Evolutionary conservation across 2,113 vertebrate genomes (phyloP).

Genomic region (Mus pahari): DNA sequence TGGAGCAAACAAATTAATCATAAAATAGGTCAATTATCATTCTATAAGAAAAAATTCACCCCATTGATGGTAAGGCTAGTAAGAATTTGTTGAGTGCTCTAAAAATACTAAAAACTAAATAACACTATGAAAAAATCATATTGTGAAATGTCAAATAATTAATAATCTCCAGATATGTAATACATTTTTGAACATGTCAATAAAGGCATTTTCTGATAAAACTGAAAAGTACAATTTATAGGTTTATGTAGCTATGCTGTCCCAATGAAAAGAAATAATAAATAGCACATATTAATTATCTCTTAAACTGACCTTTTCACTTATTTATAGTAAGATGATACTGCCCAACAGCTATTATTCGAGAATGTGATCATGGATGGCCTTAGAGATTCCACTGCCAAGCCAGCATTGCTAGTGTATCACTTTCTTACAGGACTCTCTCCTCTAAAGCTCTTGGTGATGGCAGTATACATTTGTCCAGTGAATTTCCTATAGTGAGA

Average conservation of each 20-base stretch:
- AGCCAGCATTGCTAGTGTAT: background rate
- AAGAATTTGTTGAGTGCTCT: background rate
- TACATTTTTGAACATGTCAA: background rate
- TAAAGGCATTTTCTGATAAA: background rate
- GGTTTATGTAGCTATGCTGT: background rate
- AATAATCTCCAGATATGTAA: background rate
- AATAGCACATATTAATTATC: background rate
- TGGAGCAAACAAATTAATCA: background rate
- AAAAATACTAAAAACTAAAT: background rate
- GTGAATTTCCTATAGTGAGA: background rate
- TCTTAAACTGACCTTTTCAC: background rate
- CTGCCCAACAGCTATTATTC: background rate
- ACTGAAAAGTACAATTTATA: conserved; percentile 3
- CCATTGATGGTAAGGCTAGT: background rate
- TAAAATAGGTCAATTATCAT: background rate
- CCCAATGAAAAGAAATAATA: background rate
- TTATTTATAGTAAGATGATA: background rate
- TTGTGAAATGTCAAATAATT: background rate
- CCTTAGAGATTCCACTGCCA: background rate
- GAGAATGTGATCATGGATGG: background rate
- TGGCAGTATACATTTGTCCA: background rate
- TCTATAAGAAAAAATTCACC: background rate
- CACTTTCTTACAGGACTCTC: background rate
- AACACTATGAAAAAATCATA: background rate
- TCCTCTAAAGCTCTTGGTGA: background rate